Evolutionary conservation across 1,140 invertebrate species (phyloP).

Genomic region (Thalassaphorura encarpata): DNA sequence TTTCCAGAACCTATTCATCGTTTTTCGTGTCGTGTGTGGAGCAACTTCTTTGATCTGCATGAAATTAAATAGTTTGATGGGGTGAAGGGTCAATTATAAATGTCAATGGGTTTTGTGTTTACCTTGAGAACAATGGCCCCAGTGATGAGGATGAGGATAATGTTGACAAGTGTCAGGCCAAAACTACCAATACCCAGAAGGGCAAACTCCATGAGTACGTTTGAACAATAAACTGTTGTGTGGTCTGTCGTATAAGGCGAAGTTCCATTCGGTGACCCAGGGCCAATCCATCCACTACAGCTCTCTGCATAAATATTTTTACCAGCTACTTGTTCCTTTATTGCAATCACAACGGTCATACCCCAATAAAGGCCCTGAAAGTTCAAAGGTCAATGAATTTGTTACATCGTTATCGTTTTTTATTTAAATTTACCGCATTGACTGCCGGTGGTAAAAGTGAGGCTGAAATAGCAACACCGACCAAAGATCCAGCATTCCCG

Average conservation of each 20-base stretch:
- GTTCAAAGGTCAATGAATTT: conserved; percentile 1
- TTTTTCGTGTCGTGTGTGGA: conserved; percentile 61
- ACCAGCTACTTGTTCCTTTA: conserved; percentile 36
- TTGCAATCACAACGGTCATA: conserved; percentile 48
- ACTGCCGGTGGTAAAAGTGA: conserved; percentile 76
- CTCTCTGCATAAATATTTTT: too few relatives aligned
- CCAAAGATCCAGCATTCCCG: conserved; percentile 70
- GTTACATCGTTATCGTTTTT: neutral
- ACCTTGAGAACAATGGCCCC: conserved; percentile 70
- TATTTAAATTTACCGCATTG: conserved; percentile 55
- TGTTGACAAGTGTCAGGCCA: conserved; percentile 68
- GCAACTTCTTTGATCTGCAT: conserved; percentile 72
- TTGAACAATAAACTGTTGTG: conserved; percentile 55
- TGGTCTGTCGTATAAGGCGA: too few relatives aligned
- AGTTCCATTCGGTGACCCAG: too few relatives aligned
- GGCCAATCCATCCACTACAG: too few relatives aligned
- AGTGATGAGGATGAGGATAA: conserved; percentile 71
- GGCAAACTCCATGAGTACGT: conserved; percentile 62
- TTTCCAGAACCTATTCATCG: conserved; percentile 67
- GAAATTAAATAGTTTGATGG: neutral
- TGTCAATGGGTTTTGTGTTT: neutral
- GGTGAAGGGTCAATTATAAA: conserved; percentile 1
- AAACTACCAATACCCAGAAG: conserved; percentile 68
- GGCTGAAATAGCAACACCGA: conserved; percentile 80
- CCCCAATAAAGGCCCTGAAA: conserved; percentile 65